Conservation (phyloP, 2,113 vertebrate species). For the Lontra canadensis region DNA sequence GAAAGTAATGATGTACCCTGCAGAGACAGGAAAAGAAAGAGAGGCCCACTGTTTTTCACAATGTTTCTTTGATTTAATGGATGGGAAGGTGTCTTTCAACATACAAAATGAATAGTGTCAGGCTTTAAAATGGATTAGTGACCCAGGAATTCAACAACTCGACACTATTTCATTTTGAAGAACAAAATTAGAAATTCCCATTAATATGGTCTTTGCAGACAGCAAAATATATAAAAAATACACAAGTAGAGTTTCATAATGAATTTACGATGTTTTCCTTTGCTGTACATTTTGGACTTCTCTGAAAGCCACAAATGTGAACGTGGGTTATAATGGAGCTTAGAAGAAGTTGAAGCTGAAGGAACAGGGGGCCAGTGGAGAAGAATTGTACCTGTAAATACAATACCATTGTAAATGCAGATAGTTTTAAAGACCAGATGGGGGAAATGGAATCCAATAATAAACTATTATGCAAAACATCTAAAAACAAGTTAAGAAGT, state of each 20-base stretch:
- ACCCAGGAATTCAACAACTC: background rate
- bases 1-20: background rate
- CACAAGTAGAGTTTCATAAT: constrained; percentile 36
- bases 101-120: background rate
- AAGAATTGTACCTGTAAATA: background rate
- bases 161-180: constrained; percentile 26
- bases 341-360: constrained; percentile 1
- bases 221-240: constrained; percentile 5
- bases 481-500: background rate
- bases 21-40: background rate
- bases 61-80: background rate
- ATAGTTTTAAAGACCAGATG: background rate
- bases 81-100: constrained; percentile 28
- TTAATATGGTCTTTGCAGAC: constrained; percentile 27
- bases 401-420: background rate
- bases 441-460: background rate
- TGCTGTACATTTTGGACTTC: constrained; percentile 46
- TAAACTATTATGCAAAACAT: background rate
- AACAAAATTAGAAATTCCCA: constrained; percentile 54
- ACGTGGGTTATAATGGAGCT: background rate
- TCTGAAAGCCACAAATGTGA: constrained; percentile 48
- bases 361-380: background rate
- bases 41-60: background rate
- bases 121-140: constrained; percentile 27
- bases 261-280: constrained; percentile 70